Evolutionary conservation across 2,888 invertebrate genomes (phyloP).

Genomic region (Lapara coniferarum): DNA sequence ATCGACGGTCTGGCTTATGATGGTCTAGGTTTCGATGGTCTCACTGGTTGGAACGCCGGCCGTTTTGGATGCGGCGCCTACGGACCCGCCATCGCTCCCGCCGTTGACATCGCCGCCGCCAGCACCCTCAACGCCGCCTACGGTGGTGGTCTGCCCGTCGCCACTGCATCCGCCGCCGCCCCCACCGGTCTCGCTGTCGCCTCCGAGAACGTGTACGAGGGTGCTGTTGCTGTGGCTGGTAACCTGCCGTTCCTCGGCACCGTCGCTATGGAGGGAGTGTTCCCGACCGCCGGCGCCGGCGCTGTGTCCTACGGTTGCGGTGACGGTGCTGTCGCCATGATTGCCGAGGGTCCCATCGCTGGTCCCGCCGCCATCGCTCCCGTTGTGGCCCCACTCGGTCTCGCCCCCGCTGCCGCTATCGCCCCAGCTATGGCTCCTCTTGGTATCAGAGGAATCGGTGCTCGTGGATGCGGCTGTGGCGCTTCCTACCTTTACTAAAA

Average conservation of each 20-base stretch:
- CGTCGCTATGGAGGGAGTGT: constrained; percentile 46
- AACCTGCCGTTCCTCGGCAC: constrained; percentile 45
- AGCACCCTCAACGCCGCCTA: constrained; percentile 14
- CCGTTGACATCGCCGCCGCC: constrained; percentile 4
- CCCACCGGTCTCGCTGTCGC: constrained; percentile 44
- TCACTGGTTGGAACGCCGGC: neutral
- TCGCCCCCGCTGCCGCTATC: constrained; percentile 4
- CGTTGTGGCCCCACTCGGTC: constrained; percentile 9
- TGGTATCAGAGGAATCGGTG: neutral
- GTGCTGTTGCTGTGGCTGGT: constrained; percentile 36
- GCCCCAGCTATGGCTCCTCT: neutral
- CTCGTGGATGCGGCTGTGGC: constrained; percentile 22
- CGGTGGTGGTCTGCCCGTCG: constrained; percentile 37
- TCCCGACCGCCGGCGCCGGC: constrained; percentile 45
- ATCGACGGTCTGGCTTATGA: constrained; percentile 40
- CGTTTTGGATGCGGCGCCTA: constrained; percentile 6
- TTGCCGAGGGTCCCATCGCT: constrained; percentile 24
- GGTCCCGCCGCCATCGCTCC: constrained; percentile 15
- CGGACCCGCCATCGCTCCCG: neutral
- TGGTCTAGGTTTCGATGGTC: constrained; percentile 23
- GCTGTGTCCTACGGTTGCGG: constrained; percentile 38
- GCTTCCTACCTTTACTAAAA: constrained; percentile 20
- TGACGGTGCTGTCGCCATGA: constrained; percentile 26
- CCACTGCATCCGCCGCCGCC: constrained; percentile 42
- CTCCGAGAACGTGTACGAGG: constrained; percentile 47